Base-by-base conservation (phyloP, 2,888 invertebrate genomes). In the Caenorhabditis sulstoni region DNA sequence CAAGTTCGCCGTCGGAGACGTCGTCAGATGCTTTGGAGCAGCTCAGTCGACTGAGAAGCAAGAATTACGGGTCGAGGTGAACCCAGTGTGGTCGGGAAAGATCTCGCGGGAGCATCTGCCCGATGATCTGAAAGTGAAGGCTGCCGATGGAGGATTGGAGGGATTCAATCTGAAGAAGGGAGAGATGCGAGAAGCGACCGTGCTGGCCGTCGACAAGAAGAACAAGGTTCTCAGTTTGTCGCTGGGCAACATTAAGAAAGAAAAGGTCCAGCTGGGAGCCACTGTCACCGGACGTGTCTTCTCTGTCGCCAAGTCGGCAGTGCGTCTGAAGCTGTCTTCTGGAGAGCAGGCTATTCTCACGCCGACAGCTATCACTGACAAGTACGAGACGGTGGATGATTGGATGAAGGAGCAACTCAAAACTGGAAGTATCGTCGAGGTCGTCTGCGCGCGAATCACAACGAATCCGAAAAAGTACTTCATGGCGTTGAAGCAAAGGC, bases 281-380 rank as follows among this genome's bases (percentile, higher is more conserved):
- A 23, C 20, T 1, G 70, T 50, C 0, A 73, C 76, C 29, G 80
- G 80, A 49, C 35, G 80, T 11, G 58, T 81, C 12, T 59, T 77
- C 68, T 68, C 44, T 9, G 58, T 50, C 12, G 22, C 23, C 18
- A 61, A 61, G 41, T 47, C 61, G 1, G 39, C 59, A 0, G 37
- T 76, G 11, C 67, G 61, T 14, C 44, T 83, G 37, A 79, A 81
- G 39, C 59, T 84, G 9, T 58, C 73, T 14, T 50, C 74, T 0
- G 84, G 84, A 47, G 73, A 81, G 49, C 80, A 79, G 39, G 84
- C 84, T 7, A 29, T 79, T 22, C n/a, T 84, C 9, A 57, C 71
- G 4, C 82, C 82, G n/a, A 84, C 84, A 16, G 76, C 58, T 7
- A 59, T 82, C 39, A 57, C 77, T 16, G 52, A 49, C 11, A 80